Evolutionary conservation across 2,113 vertebrate genomes (phyloP).

Genomic region (Trogon surrucura): DNA sequence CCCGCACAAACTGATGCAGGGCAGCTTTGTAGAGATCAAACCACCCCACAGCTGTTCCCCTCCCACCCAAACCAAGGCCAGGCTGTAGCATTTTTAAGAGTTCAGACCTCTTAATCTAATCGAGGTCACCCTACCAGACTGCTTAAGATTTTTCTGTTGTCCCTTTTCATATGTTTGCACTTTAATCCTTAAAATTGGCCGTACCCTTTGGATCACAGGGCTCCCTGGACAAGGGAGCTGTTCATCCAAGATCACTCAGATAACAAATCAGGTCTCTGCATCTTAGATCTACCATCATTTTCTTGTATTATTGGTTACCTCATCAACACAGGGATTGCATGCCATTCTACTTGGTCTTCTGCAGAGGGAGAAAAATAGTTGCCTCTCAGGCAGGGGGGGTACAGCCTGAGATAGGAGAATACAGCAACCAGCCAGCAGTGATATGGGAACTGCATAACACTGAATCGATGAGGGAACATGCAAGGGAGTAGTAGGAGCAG

Average conservation of each 20-base stretch:
- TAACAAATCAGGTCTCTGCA: not conserved
- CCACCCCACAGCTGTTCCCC: not conserved
- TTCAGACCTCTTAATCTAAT: not conserved
- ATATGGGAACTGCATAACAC: fast-evolving
- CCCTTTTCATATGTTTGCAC: not conserved
- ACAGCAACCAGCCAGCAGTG: not conserved
- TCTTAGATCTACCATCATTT: not conserved
- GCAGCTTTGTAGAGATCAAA: not conserved
- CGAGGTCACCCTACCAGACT: not conserved
- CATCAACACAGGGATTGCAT: not conserved
- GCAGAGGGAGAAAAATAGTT: not conserved
- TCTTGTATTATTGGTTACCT: not conserved
- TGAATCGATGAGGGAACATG: not conserved
- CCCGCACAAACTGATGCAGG: not conserved
- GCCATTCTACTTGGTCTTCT: not conserved
- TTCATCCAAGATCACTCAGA: not conserved
- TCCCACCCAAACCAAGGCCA: not conserved
- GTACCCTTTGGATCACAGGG: not conserved
- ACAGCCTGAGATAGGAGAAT: not conserved
- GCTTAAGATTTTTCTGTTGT: not conserved
- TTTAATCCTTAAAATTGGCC: not conserved
- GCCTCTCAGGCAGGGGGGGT: not conserved
- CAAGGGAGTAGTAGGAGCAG: not conserved
- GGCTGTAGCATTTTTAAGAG: not conserved
- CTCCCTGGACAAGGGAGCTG: not conserved